Evolutionary conservation across 2,888 invertebrate genomes (phyloP).

Genomic region (Drosophila paramelanica): DNA sequence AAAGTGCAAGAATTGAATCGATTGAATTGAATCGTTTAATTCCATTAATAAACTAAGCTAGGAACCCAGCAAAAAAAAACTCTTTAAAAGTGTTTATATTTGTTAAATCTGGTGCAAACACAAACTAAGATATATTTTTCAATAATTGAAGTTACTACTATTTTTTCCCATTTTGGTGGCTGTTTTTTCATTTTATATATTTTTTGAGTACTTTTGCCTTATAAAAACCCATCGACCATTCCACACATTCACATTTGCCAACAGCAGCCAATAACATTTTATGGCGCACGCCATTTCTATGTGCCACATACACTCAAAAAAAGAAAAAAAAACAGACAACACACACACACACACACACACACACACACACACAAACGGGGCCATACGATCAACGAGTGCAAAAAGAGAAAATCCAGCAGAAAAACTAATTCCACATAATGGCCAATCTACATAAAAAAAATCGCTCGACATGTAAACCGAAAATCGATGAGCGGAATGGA

Average conservation of each 20-base stretch:
- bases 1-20: too few relatives aligned
- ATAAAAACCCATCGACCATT: slow-evolving; percentile 46
- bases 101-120: too few relatives aligned
- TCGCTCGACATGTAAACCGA: slow-evolving; percentile 64
- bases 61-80: too few relatives aligned
- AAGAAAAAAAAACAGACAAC: too few relatives aligned
- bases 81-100: too few relatives aligned
- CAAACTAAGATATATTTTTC: too few relatives aligned
- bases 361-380: not conserved
- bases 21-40: too few relatives aligned
- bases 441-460: slow-evolving; percentile 80
- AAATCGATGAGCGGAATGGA: slow-evolving; percentile 72
- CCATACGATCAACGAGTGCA: slow-evolving; percentile 53
- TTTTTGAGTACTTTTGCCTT: slow-evolving; percentile 15
- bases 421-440: slow-evolving; percentile 80
- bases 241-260: slow-evolving; percentile 47
- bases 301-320: slow-evolving; percentile 11
- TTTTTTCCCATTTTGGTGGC: not conserved
- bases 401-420: slow-evolving; percentile 55
- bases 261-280: slow-evolving; percentile 71
- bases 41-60: too few relatives aligned
- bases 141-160: not conserved
- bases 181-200: slow-evolving; percentile 1
- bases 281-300: slow-evolving; percentile 73
- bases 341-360: slow-evolving; percentile 1